Percentiles rank a stretch among this genome's conserved stretches.
phyloP scores from a whole-genome alignment of 1,140 invertebrate genomes.

The Ips nitidus region DNA sequence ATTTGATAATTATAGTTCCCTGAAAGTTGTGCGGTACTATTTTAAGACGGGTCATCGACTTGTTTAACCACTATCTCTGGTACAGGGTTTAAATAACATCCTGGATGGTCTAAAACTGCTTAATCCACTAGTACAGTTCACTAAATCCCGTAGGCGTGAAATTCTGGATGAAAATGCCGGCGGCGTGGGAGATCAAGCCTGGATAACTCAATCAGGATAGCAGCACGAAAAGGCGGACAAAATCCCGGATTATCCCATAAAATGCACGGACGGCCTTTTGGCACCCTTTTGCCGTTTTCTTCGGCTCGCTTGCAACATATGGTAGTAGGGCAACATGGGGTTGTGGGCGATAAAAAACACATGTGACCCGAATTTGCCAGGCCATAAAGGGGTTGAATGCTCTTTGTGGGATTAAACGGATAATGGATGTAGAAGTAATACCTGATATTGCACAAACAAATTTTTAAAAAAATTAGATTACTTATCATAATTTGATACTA shows the following conservation, averaged over 20 bases:
- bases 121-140: too few relatives aligned
- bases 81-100: too few relatives aligned
- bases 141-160: too few relatives aligned
- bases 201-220: conserved; percentile 15
- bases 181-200: conserved; percentile 24
- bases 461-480: too few relatives aligned
- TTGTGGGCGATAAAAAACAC: neutral
- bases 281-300: conserved; percentile 4
- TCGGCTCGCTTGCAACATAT: conserved; percentile 9
- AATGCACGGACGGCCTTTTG: conserved; percentile 2
- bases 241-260: conserved; percentile 15
- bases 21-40: neutral
- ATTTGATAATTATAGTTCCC: neutral
- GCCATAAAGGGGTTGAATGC: too few relatives aligned
- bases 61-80: neutral
- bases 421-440: too few relatives aligned
- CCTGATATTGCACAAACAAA: too few relatives aligned
- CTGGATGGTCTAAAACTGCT: too few relatives aligned
- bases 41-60: neutral
- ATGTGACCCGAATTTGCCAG: neutral
- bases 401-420: too few relatives aligned
- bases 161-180: neutral
- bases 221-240: neutral
- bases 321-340: conserved; percentile 10
- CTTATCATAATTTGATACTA: too few relatives aligned